Conservation (phyloP, 2,888 invertebrate species). For the Rhagophthalmus giganteus region DNA sequence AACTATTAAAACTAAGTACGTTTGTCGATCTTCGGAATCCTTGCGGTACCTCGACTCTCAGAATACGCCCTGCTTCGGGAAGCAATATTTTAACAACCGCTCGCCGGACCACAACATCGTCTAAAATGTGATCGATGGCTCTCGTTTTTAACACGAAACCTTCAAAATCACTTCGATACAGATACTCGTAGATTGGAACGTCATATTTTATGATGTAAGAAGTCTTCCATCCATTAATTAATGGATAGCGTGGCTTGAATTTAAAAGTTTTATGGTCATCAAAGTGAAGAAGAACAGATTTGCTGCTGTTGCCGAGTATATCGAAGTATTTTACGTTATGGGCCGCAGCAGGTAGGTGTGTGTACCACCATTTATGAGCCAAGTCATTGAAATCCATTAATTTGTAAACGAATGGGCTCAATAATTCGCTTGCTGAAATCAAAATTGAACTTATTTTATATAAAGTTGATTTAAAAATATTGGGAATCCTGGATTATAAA, state of each 20-base stretch:
- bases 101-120: conserved; percentile 34
- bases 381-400: conserved; percentile 30
- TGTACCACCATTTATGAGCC: conserved; percentile 29
- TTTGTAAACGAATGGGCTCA: conserved; percentile 31
- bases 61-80: conserved; percentile 34
- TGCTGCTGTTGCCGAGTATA: conserved; percentile 35
- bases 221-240: conserved; percentile 40
- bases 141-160: conserved; percentile 34
- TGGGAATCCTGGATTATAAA: conserved; percentile 37
- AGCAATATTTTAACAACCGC: conserved; percentile 34
- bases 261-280: conserved; percentile 31
- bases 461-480: conserved; percentile 36
- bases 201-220: conserved; percentile 36
- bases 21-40: conserved; percentile 16
- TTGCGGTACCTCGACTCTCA: conserved; percentile 19
- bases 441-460: conserved; percentile 35
- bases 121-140: conserved; percentile 37
- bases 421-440: background rate
- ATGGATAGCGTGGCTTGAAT: conserved; percentile 36
- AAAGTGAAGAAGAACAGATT: conserved; percentile 27
- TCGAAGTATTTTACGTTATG: conserved; percentile 37
- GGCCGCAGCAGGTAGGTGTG: conserved; percentile 37
- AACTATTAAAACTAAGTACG: conserved; percentile 17
- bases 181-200: conserved; percentile 37
- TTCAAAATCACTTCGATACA: conserved; percentile 21